Evolutionary conservation across 2,888 invertebrate genomes (phyloP).

Genomic region (Eledone cirrhosa): DNA sequence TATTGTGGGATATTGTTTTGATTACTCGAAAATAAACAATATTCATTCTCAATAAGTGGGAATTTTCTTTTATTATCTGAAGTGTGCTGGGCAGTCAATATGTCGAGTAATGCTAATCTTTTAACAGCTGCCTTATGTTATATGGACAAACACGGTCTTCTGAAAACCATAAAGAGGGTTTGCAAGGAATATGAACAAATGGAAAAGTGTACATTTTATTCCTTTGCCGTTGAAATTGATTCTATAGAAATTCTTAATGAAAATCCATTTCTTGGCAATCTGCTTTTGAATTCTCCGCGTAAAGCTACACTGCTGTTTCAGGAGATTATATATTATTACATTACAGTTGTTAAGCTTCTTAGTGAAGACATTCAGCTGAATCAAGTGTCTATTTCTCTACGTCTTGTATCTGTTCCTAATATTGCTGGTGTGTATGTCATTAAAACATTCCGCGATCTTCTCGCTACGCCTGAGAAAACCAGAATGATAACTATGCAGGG

Average conservation of each 20-base stretch:
- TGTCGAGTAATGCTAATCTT: neutral
- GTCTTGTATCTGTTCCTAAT: constrained; percentile 6
- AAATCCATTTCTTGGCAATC: neutral
- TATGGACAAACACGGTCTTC: neutral
- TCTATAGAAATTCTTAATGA: constrained; percentile 16
- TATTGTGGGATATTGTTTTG: too few species aligned
- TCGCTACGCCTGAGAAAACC: neutral
- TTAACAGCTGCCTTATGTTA: constrained; percentile 11
- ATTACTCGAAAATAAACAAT: too few species aligned
- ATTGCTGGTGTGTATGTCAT: constrained; percentile 4
- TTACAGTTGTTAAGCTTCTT: neutral
- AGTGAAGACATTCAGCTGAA: neutral
- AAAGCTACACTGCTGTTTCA: constrained; percentile 10
- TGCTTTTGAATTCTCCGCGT: constrained; percentile 13
- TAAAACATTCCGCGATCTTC: neutral
- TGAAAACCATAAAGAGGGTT: neutral
- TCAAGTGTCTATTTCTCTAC: neutral
- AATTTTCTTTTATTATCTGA: too few species aligned
- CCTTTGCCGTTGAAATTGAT: constrained; percentile 4
- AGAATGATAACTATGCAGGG: constrained; percentile 44
- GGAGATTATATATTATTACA: constrained; percentile 14
- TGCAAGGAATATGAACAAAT: neutral
- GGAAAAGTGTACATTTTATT: constrained; percentile 1
- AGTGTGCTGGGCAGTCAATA: too few species aligned
- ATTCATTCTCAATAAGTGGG: too few species aligned